Conservation (phyloP, 2,888 invertebrate species). For the Chirona hameri region DNA sequence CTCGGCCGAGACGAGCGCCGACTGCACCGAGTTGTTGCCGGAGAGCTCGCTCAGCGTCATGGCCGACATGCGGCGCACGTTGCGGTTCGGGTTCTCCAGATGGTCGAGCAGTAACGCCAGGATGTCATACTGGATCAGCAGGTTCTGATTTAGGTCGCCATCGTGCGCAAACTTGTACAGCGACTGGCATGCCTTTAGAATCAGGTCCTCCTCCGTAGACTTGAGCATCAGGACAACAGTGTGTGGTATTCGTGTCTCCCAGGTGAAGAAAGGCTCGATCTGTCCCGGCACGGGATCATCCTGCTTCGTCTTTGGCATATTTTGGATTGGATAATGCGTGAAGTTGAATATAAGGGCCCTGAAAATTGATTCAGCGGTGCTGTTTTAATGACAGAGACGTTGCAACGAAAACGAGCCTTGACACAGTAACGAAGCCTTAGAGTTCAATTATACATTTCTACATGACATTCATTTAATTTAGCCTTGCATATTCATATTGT, state of each 20-base stretch:
- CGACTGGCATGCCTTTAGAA: constrained; percentile 25
- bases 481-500: no score
- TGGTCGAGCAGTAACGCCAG: background rate
- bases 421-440: no score
- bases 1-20: background rate
- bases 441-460: no score
- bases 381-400: no score
- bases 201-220: constrained; percentile 9
- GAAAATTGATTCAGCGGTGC: no score
- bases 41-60: constrained; percentile 6
- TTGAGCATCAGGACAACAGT: constrained; percentile 9
- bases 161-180: constrained; percentile 7
- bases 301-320: background rate
- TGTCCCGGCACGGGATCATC: background rate
- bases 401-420: no score
- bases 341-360: no score
- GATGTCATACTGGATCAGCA: background rate
- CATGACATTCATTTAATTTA: no score
- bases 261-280: background rate
- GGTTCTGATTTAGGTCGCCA: background rate
- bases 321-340: no score
- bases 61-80: constrained; percentile 4
- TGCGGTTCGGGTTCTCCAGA: background rate
- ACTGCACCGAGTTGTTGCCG: constrained; percentile 3
- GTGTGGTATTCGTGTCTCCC: constrained; percentile 9